These are phyloP conservation scores for Pongo abelii DNA, from an alignment of 2,113 vertebrate genomes.

Conservation along the genomic window DNA sequence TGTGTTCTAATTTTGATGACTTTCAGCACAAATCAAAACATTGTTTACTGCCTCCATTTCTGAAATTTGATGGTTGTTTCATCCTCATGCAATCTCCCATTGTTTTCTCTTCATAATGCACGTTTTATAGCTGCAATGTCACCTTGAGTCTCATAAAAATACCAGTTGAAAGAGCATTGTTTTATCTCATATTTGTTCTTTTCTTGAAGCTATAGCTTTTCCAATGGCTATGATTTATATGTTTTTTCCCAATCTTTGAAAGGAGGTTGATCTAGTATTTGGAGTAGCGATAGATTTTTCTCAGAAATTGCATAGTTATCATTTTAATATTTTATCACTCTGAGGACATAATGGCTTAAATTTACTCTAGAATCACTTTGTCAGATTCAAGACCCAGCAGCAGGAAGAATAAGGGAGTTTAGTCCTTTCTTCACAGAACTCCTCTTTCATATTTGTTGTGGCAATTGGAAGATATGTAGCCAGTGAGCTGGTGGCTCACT, in stretches of 20 bases:
- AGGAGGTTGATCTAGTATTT: background rate
- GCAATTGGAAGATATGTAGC: background rate
- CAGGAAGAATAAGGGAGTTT: background rate
- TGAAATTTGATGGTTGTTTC: background rate
- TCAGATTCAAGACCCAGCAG: background rate
- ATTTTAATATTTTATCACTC: background rate
- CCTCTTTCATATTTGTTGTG: background rate
- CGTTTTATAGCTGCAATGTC: background rate
- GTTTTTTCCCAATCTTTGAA: background rate
- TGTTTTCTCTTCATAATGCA: background rate
- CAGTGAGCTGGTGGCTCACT: too few relatives aligned
- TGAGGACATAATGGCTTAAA: background rate
- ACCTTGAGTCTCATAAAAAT: background rate
- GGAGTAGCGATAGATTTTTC: background rate
- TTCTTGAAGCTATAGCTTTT: background rate
- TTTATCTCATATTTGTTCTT: background rate
- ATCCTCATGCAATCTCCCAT: background rate
- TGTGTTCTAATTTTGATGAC: background rate
- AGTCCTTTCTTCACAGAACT: background rate
- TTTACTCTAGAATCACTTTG: background rate
- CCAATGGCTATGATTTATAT: background rate
- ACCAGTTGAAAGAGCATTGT: background rate
- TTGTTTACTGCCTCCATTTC: background rate
- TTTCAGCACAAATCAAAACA: conserved; percentile 11
- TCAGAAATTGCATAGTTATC: background rate